Conservation (phyloP, 2,888 invertebrate species). For the Lordiphosa fenestrarum region DNA sequence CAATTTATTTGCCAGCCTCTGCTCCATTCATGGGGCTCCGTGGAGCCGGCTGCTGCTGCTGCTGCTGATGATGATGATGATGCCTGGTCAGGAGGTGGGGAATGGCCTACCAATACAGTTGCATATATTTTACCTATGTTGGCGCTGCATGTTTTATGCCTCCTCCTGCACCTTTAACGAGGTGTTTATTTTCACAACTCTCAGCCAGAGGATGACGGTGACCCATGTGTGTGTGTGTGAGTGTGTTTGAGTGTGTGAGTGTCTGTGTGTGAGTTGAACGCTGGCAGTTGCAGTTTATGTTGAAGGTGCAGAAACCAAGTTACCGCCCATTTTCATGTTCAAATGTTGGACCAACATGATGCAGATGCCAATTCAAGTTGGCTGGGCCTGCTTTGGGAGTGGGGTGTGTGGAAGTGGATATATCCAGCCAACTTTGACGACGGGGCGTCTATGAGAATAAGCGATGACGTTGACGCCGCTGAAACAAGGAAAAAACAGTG, state of each 20-base stretch:
- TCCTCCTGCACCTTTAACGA: conserved; percentile 76
- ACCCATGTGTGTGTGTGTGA: conserved; percentile 17
- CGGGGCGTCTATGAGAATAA: conserved; percentile 69
- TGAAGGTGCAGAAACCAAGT: conserved; percentile 72
- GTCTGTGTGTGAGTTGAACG: conserved; percentile 22
- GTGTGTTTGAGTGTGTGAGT: conserved; percentile 13
- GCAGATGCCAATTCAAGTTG: conserved; percentile 52
- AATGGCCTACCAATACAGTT: conserved; percentile 24
- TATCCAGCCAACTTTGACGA: conserved; percentile 44
- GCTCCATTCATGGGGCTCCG: conserved; percentile 32
- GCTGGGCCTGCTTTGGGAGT: neutral
- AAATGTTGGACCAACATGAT: conserved; percentile 60
- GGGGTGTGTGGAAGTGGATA: neutral
- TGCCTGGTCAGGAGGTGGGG: conserved; percentile 5
- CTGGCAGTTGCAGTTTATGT: conserved; percentile 53
- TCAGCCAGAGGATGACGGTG: conserved; percentile 42
- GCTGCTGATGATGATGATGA: conserved; percentile 10
- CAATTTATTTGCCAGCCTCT: conserved; percentile 74
- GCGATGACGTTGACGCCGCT: conserved; percentile 61
- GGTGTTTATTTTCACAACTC: conserved; percentile 78
- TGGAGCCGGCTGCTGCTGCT: conserved; percentile 10
- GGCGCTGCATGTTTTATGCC: conserved; percentile 75
- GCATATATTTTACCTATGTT: conserved; percentile 61
- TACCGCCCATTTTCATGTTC: conserved; percentile 68
- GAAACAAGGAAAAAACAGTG: conserved; percentile 26